phyloP scores from a whole-genome alignment of 2,888 invertebrate species.

The Nezara viridula region DNA sequence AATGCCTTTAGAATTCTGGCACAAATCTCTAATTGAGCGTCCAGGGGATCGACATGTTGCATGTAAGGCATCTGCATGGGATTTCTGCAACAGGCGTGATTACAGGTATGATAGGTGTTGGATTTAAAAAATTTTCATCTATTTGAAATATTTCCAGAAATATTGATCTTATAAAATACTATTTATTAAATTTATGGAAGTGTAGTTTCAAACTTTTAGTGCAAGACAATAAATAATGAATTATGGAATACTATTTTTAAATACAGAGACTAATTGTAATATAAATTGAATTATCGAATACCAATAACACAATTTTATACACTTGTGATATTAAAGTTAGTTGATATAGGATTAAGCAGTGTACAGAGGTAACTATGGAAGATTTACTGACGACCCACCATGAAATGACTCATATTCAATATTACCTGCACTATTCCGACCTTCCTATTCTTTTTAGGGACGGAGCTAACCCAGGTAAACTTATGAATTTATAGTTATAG shows the following conservation, averaged over 20 bases:
- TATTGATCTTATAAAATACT: neutral
- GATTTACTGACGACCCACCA: constrained; percentile 84
- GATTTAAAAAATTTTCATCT: neutral
- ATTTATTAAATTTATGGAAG: neutral
- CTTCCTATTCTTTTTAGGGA: constrained; percentile 83
- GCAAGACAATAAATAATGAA: too few species aligned
- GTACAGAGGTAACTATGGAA: constrained; percentile 83
- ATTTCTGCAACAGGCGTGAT: constrained; percentile 86
- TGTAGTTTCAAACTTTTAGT: neutral
- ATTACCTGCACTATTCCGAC: constrained; percentile 83
- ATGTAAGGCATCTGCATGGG: constrained; percentile 87
- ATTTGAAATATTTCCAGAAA: neutral
- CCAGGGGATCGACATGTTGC: constrained; percentile 79
- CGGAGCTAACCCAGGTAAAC: constrained; percentile 85
- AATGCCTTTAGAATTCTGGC: constrained; percentile 88
- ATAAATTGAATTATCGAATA: neutral
- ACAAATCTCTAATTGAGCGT: constrained; percentile 82
- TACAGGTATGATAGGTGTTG: constrained; percentile 75
- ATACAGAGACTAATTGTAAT: too few species aligned
- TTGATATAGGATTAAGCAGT: constrained; percentile 81
- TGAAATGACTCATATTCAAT: constrained; percentile 87
- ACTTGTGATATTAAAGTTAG: constrained; percentile 34
- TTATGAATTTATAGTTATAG: neutral
- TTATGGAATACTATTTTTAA: neutral
- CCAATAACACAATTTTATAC: neutral